Base-by-base conservation (phyloP, 2,888 invertebrate genomes). In the Sinohyriopsis cumingii region DNA sequence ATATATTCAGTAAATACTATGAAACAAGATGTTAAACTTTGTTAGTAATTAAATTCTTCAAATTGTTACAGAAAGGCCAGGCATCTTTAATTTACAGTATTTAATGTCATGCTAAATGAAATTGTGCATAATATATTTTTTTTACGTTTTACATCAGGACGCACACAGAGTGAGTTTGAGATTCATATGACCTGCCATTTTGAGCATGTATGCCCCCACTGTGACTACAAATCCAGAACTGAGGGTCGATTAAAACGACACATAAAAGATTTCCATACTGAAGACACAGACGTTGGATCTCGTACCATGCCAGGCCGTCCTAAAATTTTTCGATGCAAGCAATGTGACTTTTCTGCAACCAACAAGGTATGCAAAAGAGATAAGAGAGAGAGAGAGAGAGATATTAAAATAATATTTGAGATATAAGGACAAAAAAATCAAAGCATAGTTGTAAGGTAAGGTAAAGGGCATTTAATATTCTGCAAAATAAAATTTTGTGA, bases 271-370 rank as follows among this genome's bases (percentile, higher is more conserved):
- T 91, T 90, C 69, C 92, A 93, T 80, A 84, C 88, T 1, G 88
- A 89, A 54, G 84, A 85, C 61, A 84, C 84, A 5, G 88, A 89
- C 74, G 79, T 85, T 25, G 88, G 88, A 9, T 85, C 82, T 45
- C 84, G 88, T 33, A 80, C 86, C 22, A 79, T 87, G 65, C 82
- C 85, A 33, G 86, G 88, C 24, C 72, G 91, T 81, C 89, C 91
- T 56, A 98, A 97, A 91, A 94, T 94, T 0, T 95, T 95, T 90
- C 94, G 95, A 86, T 99, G 99, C 91, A 98, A 98, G 87, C 95
- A 96, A 80, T 99, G 99, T 88, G 93, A 93, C 67, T 95, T 94
- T 82, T 93, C 95, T 1, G 94, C 96, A 0, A 93, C 94, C 20
- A 96, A 95, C 7, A 99, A 99, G 91, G 89, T 89, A 74, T 63